Base-by-base conservation (phyloP, 2,888 invertebrate genomes). In the Dasysyrphus albostriatus region DNA sequence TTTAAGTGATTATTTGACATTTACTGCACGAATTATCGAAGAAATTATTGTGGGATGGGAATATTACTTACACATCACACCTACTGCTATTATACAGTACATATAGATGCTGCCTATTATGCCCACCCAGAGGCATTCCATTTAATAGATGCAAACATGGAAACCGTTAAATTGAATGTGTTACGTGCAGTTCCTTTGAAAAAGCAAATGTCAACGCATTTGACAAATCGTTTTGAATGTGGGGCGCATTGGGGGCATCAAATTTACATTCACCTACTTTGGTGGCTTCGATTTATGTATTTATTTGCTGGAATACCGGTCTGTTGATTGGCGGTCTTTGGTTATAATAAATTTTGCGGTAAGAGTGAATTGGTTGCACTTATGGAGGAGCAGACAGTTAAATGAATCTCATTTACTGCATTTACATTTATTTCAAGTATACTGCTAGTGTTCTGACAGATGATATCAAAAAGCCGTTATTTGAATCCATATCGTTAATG, bases 261-360 rank as follows among this genome's bases (percentile, higher is more conserved):
- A 67, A 70, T 84, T 84, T 74, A 80, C 72, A 67, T 70, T 84
- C 76, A 84, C 84, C 80, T 75, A 84, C 75, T 79, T 24, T 65
- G 65, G 65, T 65, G 47, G 34, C 6, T 65, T 19, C 65, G 32
- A 49, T 65, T 16, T 9, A 14, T 24, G 49, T 47, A 49, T 65
- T 16, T 9, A 14, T 24, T 65, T 47, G 47, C 34, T 59, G 49
- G 61, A 74, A 63, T 49, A 69, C 49, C 59, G 47, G 49, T 59
- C 24, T 16, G n/a, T 10, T 47, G 37, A 9, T 37, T n/a, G 19
- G n/a, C 24, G 37, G 9, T 37, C n/a, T 78, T 70, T 63, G 72
- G 61, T 78, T 63, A 72, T 72, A 72, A 72, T 72, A 72, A 34
- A 47, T 78, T 63, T 54, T 56, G 63, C 6, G 54, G 49, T 69